These are phyloP conservation scores for Cervus canadensis DNA, from an alignment of 2,113 vertebrate species.

Conservation along the genomic window DNA sequence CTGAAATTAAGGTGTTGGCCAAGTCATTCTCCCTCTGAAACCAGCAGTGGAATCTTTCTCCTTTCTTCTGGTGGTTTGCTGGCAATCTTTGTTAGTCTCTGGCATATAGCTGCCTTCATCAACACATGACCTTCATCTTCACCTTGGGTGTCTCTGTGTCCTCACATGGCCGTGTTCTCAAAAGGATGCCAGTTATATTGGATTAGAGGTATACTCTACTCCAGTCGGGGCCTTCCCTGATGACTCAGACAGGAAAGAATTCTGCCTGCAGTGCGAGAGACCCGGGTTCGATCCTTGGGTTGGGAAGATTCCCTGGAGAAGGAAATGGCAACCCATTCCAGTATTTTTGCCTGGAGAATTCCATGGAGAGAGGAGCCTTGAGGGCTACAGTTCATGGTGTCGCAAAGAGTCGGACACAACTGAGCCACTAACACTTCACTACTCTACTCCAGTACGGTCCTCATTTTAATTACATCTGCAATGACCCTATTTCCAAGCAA, in stretches of 20 bases:
- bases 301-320: neutral
- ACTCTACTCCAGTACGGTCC: neutral
- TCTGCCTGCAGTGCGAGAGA: neutral
- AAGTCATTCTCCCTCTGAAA: neutral
- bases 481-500: neutral
- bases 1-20: neutral
- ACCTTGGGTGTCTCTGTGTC: neutral
- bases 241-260: neutral
- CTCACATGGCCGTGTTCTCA: neutral
- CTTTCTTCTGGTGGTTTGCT: neutral
- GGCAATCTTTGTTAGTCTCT: neutral
- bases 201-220: neutral
- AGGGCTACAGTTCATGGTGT: neutral
- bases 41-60: neutral
- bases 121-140: neutral
- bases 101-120: neutral
- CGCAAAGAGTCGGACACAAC: accelerated
- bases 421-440: neutral
- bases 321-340: neutral
- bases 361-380: neutral
- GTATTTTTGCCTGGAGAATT: neutral
- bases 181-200: neutral
- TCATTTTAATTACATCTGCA: neutral
- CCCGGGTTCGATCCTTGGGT: neutral
- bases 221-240: neutral